phyloP scores from a whole-genome alignment of 1,140 invertebrate genomes.

The Euglossa dilemma region DNA sequence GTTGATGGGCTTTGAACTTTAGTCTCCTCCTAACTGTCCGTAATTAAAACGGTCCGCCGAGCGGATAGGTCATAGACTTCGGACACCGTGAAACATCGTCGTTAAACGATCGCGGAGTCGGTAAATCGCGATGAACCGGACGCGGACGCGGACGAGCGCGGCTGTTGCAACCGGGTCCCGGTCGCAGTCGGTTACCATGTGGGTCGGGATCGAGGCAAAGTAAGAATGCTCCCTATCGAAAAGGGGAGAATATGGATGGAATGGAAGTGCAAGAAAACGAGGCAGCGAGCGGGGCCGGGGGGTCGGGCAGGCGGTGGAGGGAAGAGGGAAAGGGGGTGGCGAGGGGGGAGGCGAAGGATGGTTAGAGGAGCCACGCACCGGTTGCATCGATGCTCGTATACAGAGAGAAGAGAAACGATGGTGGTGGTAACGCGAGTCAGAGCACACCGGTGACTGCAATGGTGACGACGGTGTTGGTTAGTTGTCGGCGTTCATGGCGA shows the following conservation, averaged over 20 bases:
- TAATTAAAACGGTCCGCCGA: conserved; percentile 45
- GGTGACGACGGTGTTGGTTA: conserved; percentile 21
- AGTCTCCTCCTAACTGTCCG: conserved; percentile 16
- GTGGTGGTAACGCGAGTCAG: conserved; percentile 16
- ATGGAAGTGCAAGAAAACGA: conserved; percentile 56
- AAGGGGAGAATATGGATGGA: conserved; percentile 55
- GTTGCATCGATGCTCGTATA: conserved; percentile 41
- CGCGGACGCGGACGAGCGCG: background rate
- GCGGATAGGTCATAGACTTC: conserved; percentile 1
- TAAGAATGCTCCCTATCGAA: conserved; percentile 60
- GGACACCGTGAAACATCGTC: conserved; percentile 34
- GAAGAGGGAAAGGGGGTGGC: background rate
- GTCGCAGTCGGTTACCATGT: conserved; percentile 18
- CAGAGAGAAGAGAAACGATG: conserved; percentile 21
- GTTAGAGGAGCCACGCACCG: conserved; percentile 35
- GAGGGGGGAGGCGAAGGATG: conserved; percentile 10
- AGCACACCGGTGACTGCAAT: conserved; percentile 7
- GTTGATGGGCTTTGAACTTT: conserved; percentile 1
- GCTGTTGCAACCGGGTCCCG: conserved; percentile 24
- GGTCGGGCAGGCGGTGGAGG: background rate
- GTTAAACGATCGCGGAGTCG: conserved; percentile 39
- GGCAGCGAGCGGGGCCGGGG: background rate
- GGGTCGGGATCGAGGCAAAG: conserved; percentile 17
- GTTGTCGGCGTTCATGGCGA: background rate
- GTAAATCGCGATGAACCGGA: conserved; percentile 32